A percentile compares a stretch with the other conserved stretches of the same genome.
These are phyloP conservation scores for Gallinago jamesoni DNA, from an alignment of 2,113 vertebrate genomes.

Conservation along the genomic window DNA sequence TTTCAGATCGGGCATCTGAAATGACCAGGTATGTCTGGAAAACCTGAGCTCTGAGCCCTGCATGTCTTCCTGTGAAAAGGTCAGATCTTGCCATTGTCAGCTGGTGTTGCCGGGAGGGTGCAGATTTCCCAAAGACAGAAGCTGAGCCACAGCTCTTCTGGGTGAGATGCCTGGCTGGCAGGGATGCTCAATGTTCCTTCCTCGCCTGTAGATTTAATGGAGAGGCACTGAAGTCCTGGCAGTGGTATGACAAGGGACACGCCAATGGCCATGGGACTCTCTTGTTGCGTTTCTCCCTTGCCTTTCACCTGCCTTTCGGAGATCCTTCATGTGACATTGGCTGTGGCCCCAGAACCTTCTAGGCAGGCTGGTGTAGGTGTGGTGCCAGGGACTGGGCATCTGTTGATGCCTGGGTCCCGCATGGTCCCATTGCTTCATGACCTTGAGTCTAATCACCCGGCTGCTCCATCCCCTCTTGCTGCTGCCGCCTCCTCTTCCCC, in stretches of 20 bases:
- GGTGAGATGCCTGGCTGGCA: not conserved
- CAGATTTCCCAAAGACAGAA: not conserved
- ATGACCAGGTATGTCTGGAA: not conserved
- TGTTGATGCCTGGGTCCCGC: not conserved
- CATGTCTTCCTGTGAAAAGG: accelerated
- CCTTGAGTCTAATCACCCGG: accelerated
- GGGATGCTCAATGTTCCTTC: not conserved
- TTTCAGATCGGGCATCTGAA: not conserved
- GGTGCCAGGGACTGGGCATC: not conserved
- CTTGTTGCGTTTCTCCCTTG: not conserved
- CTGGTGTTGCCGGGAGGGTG: not conserved
- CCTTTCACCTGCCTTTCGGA: not conserved
- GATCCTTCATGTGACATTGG: accelerated
- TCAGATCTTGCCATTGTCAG: not conserved
- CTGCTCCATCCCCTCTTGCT: not conserved
- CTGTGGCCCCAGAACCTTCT: not conserved
- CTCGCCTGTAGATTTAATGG: not conserved
- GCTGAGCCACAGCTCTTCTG: not conserved
- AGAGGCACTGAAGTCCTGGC: not conserved
- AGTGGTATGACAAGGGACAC: not conserved
- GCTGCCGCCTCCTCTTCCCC: not conserved
- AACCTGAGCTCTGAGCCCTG: not conserved
- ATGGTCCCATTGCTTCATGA: not conserved
- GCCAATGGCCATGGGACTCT: accelerated
- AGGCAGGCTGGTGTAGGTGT: accelerated